phyloP scores from a whole-genome alignment of 2,888 invertebrate genomes.

The Chydorus sphaericus region DNA sequence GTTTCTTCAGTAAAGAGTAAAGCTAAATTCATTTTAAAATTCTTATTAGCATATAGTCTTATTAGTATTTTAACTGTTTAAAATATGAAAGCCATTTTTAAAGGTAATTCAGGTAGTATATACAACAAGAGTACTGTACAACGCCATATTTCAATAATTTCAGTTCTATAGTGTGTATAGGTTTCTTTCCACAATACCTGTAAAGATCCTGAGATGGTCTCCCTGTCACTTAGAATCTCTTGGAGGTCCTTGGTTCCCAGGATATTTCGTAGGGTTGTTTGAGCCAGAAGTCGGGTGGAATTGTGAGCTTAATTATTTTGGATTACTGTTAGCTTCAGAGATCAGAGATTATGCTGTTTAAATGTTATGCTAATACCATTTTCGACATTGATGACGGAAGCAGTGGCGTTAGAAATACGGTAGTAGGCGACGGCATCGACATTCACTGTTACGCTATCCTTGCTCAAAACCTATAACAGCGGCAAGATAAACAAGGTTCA shows the following conservation, averaged over 20 bases:
- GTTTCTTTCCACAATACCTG: conserved; percentile 26
- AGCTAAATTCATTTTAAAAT: no score
- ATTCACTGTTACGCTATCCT: conserved; percentile 93
- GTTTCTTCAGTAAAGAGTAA: no score
- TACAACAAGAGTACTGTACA: not conserved
- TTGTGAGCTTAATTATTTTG: no score
- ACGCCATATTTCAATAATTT: no score
- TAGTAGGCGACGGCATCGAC: conserved; percentile 86
- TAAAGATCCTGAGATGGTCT: conserved; percentile 62
- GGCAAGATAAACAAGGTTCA: not conserved
- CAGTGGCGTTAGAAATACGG: conserved; percentile 71
- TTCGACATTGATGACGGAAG: conserved; percentile 93
- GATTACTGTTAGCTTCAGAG: no score
- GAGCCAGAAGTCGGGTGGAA: conserved; percentile 37
- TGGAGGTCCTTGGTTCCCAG: conserved; percentile 91
- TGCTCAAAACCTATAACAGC: conserved; percentile 65
- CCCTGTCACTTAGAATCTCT: conserved; percentile 90
- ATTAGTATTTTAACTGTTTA: no score
- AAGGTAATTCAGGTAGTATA: no score
- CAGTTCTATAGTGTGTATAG: no score
- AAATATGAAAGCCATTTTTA: no score
- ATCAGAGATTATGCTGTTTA: no score
- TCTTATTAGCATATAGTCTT: no score
- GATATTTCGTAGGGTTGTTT: conserved; percentile 84
- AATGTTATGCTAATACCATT: no score